Evolutionary conservation across 23 tunicate species (phyloP).

Genomic region (Phallusia fumigata): DNA sequence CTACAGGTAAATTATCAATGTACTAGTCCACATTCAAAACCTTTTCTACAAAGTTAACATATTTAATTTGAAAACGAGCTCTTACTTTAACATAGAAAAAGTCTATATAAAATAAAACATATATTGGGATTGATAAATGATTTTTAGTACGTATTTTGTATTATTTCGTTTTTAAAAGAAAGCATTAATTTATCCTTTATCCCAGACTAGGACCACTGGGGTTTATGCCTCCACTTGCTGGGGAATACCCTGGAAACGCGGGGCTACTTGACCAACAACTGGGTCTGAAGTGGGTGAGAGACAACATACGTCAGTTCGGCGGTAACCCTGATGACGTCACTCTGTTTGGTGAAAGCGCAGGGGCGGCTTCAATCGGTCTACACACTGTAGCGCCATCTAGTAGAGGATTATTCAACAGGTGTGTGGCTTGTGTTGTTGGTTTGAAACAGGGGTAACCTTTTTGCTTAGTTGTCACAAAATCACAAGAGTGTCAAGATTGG

Average conservation of each 20-base stretch:
- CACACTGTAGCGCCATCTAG: conserved; percentile 57
- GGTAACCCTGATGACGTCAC: conserved; percentile 72
- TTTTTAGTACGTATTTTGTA: too few relatives aligned
- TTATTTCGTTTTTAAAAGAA: too few relatives aligned
- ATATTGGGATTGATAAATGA: too few relatives aligned
- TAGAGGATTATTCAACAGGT: conserved; percentile 55
- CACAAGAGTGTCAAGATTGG: too few relatives aligned
- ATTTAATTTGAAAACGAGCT: too few relatives aligned
- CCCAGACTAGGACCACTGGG: conserved; percentile 71
- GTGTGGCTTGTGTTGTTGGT: background rate
- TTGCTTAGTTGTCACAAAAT: too few relatives aligned
- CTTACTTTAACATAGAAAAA: too few relatives aligned
- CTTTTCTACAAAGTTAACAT: too few relatives aligned
- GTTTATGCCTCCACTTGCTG: conserved; percentile 61
- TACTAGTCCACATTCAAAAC: too few relatives aligned
- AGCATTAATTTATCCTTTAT: background rate
- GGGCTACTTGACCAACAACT: conserved; percentile 69
- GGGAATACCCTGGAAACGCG: conserved; percentile 46
- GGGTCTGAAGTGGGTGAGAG: conserved; percentile 68
- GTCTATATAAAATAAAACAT: too few relatives aligned
- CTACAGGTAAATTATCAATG: conserved; percentile 37
- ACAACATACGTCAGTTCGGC: conserved; percentile 65
- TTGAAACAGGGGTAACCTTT: background rate
- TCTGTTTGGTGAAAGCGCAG: conserved; percentile 74
- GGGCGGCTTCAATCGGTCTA: conserved; percentile 61